Evolutionary conservation across 2,113 vertebrate genomes (phyloP).

Genomic region (Microtus ochrogaster): DNA sequence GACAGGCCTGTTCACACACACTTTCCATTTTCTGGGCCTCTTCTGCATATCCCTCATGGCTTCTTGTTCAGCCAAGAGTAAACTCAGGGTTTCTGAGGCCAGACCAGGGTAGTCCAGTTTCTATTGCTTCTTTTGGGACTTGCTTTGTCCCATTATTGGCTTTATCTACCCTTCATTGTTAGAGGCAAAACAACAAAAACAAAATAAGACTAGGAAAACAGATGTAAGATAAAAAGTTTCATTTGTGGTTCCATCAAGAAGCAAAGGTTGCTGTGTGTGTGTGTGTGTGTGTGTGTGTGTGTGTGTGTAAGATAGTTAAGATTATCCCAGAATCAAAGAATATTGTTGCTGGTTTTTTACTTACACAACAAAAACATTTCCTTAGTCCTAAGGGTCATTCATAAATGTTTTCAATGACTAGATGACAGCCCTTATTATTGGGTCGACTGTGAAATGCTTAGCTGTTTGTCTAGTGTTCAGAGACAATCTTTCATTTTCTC

Average conservation of each 20-base stretch:
- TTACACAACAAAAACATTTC: neutral
- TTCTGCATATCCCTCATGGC: neutral
- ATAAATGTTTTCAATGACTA: neutral
- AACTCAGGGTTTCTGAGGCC: neutral
- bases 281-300: neutral
- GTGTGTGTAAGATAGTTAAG: neutral
- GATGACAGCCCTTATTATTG: neutral
- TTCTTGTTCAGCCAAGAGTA: neutral
- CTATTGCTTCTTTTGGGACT: conserved; percentile 34
- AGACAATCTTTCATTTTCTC: neutral
- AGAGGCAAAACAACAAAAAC: neutral
- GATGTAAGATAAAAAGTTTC: neutral
- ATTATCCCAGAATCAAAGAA: neutral
- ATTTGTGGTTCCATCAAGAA: conserved; percentile 7
- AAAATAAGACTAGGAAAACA: neutral
- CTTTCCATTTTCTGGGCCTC: neutral
- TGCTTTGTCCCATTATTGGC: conserved; percentile 40
- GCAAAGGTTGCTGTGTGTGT: neutral
- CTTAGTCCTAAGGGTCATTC: neutral
- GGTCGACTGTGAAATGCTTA: neutral
- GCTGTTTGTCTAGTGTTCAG: neutral
- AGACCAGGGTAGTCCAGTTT: neutral
- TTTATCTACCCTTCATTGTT: neutral
- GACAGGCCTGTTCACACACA: conserved; percentile 15
- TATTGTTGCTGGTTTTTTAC: neutral